Percentiles rank a stretch among this genome's conserved stretches.
Evolutionary conservation across 2,888 invertebrate genomes (phyloP).

Genomic region (Mythimna loreyi): DNA sequence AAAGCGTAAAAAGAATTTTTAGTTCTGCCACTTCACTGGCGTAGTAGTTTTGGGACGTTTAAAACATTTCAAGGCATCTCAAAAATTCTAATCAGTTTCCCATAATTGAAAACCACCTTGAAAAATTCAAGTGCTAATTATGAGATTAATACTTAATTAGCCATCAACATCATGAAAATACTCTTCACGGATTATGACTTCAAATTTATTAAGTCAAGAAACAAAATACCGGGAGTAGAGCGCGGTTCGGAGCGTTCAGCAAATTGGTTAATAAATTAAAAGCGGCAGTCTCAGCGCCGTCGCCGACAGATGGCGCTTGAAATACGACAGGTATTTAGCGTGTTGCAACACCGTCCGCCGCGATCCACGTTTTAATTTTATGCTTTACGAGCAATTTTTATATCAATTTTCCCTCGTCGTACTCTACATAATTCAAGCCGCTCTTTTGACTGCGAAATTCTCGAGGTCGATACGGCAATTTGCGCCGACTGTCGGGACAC

Average conservation of each 20-base stretch:
- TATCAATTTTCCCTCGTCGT: constrained; percentile 86
- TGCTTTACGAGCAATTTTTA: constrained; percentile 89
- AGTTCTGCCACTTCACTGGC: constrained; percentile 62
- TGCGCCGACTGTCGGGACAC: constrained; percentile 72
- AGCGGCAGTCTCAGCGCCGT: constrained; percentile 88
- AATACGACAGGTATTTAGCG: constrained; percentile 90
- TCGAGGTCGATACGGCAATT: constrained; percentile 80
- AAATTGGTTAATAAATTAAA: constrained; percentile 91
- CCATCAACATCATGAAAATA: constrained; percentile 75
- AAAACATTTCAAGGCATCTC: constrained; percentile 45
- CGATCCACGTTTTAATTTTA: constrained; percentile 89
- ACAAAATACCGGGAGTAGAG: constrained; percentile 83
- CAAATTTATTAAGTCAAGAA: constrained; percentile 88
- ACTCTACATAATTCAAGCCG: constrained; percentile 82
- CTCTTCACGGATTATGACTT: constrained; percentile 84
- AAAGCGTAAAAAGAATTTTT: constrained; percentile 49
- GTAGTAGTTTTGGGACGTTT: constrained; percentile 59
- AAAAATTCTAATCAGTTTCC: constrained; percentile 43
- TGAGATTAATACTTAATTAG: constrained; percentile 72
- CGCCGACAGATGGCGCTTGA: constrained; percentile 89
- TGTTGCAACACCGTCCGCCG: constrained; percentile 88
- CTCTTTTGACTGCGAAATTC: constrained; percentile 77
- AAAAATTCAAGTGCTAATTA: constrained; percentile 55
- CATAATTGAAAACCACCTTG: constrained; percentile 34
- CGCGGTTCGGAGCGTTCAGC: constrained; percentile 86